These are phyloP conservation scores for Griposia aprilina DNA, from an alignment of 2,888 invertebrate species.

Conservation along the genomic window DNA sequence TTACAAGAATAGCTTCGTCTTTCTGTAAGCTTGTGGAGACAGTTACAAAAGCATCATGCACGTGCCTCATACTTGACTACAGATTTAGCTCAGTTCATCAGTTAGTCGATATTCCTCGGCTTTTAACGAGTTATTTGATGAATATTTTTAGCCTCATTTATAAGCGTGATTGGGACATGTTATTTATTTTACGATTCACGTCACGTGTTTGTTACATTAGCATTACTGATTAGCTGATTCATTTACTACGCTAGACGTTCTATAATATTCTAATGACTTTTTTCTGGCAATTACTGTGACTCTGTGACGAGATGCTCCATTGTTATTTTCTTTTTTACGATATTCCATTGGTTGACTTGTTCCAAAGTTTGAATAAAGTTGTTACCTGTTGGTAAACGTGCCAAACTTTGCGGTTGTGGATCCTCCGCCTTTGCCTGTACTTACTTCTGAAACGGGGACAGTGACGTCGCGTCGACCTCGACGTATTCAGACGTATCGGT, in stretches of 20 bases:
- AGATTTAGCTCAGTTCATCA: conserved; percentile 43
- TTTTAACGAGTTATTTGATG: conserved; percentile 11
- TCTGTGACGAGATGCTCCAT: neutral
- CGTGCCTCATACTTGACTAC: conserved; percentile 22
- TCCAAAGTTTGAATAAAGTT: conserved; percentile 27
- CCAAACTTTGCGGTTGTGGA: conserved; percentile 50
- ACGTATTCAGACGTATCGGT: conserved; percentile 81
- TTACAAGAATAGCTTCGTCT: conserved; percentile 19
- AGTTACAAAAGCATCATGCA: conserved; percentile 4
- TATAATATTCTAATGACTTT: conserved; percentile 35
- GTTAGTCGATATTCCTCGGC: conserved; percentile 21
- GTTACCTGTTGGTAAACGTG: conserved; percentile 45
- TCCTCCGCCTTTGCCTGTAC: conserved; percentile 72
- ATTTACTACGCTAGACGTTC: conserved; percentile 35
- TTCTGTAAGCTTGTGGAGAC: conserved; percentile 25
- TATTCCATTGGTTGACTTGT: neutral
- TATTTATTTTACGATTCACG: conserved; percentile 26
- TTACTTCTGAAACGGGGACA: conserved; percentile 82
- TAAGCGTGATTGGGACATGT: conserved; percentile 18
- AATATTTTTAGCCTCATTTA: conserved; percentile 36
- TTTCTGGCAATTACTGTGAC: conserved; percentile 17
- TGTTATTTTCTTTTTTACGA: neutral
- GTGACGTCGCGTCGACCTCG: conserved; percentile 85
- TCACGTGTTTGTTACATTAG: conserved; percentile 26
- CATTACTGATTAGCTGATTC: conserved; percentile 15